Base-by-base conservation (phyloP, 1,140 invertebrate genomes). In the Drosophila bifasciata region DNA sequence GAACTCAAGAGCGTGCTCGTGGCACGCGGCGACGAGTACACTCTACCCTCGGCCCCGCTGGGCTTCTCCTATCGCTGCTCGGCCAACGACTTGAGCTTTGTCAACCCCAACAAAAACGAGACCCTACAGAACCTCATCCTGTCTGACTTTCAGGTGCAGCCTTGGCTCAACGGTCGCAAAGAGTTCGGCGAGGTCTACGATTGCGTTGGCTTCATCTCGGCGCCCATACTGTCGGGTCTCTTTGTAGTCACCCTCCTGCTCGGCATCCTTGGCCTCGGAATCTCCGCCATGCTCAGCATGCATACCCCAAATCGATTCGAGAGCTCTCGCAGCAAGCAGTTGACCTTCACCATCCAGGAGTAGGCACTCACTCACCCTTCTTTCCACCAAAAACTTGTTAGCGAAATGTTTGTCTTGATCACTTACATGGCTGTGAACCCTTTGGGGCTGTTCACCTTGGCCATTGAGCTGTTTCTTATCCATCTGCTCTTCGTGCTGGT, bases 231-330 rank as follows among this genome's bases (percentile, higher is more conserved):
- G 95, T 96, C 96, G 55, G 97, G 97, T 3, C 92, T 99, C n/a
- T 94, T 99, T 79, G 94, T 97, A 11, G 94, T 95, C 0, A 85
- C 94, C 7, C 94, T 99, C 61, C 93, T 99, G 44, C 91, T 95
- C 2, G 59, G 95, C 1, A 97, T 98, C 52, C 92, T 99, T 23
- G 93, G 94, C 5, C 94, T 96, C 90, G 98, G 96, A 1, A 93
- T 99, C 7, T 93, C 93, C 1, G 98, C 99, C 96, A 95, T 99
- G 46, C 94, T 98, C 90, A 96, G 97, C 85, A 98, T 99, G 74
- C 96, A 96, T 83, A 99, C 98, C n/a, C 98, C 98, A 95, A 99
- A 99, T 92, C 93, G 96, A 89, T 99, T 99, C 93, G 98, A 99
- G 93, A 99, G 98, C 93, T 96, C 97, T 25, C 98, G 99, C 92